A percentile compares a stretch with the other conserved stretches of the same genome.
These are phyloP conservation scores for Sminthurinus aureus DNA, from an alignment of 2,888 invertebrate genomes.

Conservation along the genomic window DNA sequence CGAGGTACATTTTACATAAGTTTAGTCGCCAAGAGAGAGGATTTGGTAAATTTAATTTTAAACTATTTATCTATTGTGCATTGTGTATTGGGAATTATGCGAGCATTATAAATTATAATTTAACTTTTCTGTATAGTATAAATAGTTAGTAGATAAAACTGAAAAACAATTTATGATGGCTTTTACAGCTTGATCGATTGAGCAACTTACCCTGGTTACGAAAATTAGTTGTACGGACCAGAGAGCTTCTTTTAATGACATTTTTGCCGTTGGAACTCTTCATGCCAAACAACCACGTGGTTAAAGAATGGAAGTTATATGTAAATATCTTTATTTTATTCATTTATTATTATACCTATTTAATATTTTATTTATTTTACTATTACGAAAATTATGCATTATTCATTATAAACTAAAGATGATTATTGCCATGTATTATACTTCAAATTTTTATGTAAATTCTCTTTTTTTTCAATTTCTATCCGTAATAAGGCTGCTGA, in stretches of 20 bases:
- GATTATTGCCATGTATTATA: too few relatives aligned
- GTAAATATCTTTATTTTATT: neutral
- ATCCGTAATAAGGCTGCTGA: neutral
- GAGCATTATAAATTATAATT: neutral
- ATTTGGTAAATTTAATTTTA: too few relatives aligned
- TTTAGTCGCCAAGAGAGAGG: conserved; percentile 67
- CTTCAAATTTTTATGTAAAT: too few relatives aligned
- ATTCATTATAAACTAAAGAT: too few relatives aligned
- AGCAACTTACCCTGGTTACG: conserved; percentile 71
- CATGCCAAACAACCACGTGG: neutral
- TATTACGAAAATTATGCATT: too few relatives aligned
- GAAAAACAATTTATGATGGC: neutral
- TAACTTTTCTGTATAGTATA: neutral
- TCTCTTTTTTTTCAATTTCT: too few relatives aligned
- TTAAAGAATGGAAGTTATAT: neutral
- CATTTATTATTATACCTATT: neutral
- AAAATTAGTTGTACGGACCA: conserved; percentile 70
- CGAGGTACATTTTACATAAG: conserved; percentile 74
- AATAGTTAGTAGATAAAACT: neutral
- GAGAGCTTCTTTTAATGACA: conserved; percentile 5
- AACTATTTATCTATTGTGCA: too few relatives aligned
- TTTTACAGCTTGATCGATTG: conserved; percentile 31
- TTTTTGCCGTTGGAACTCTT: neutral
- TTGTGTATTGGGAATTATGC: neutral
- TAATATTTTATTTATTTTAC: too few relatives aligned